These are phyloP conservation scores for Hypothenemus hampei DNA, from an alignment of 1,140 invertebrate genomes.

Conservation along the genomic window DNA sequence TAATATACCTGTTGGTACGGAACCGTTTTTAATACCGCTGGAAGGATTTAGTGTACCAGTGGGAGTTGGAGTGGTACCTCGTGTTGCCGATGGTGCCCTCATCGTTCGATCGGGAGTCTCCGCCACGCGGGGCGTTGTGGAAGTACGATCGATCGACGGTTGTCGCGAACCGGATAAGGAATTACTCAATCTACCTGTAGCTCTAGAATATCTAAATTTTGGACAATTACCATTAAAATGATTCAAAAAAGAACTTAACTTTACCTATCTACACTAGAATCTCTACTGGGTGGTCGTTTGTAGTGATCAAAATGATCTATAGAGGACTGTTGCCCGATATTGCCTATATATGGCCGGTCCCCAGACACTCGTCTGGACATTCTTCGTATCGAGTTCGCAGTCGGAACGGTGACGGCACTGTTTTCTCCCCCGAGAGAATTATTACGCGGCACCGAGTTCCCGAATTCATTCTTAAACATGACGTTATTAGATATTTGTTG, in stretches of 20 bases:
- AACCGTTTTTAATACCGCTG: constrained; percentile 46
- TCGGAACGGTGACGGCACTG: no score
- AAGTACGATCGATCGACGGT: constrained; percentile 64
- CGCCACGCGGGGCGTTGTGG: constrained; percentile 43
- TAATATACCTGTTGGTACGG: constrained; percentile 44
- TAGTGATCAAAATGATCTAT: constrained; percentile 87
- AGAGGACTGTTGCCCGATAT: constrained; percentile 50
- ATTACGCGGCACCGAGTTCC: constrained; percentile 18
- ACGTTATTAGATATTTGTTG: not conserved
- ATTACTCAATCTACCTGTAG: constrained; percentile 49
- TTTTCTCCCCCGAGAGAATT: constrained; percentile 38
- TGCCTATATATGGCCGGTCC: constrained; percentile 51
- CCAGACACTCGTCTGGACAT: constrained; percentile 48
- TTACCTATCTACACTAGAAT: constrained; percentile 75
- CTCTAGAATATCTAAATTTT: constrained; percentile 54
- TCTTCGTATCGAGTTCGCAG: constrained; percentile 39
- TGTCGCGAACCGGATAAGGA: constrained; percentile 59
- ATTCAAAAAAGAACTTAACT: not conserved
- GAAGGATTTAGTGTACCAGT: constrained; percentile 33
- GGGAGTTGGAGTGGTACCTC: constrained; percentile 47
- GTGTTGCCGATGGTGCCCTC: constrained; percentile 38
- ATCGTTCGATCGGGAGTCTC: constrained; percentile 48
- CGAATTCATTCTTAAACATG: constrained; percentile 21
- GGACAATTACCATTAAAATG: not conserved
- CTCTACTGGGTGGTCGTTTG: constrained; percentile 79